phyloP scores from a whole-genome alignment of 1,140 invertebrate species.

The Drosophila pachea region DNA sequence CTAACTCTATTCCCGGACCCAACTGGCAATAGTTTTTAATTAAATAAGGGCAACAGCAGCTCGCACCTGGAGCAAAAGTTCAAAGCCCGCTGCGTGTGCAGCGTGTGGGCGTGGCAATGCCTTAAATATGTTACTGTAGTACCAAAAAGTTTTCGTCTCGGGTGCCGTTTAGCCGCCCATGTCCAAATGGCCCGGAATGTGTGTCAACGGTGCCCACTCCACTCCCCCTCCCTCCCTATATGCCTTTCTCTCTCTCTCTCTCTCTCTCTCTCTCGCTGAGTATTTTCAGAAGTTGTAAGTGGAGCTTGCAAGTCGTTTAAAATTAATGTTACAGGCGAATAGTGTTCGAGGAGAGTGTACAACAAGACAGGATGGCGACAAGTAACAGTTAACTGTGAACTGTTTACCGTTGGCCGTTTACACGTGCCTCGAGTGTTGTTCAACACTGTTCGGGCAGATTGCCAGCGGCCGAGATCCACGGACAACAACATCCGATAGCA shows the following conservation, averaged over 20 bases:
- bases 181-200: conserved; percentile 41
- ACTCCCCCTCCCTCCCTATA: no score
- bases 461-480: neutral
- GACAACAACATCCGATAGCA: neutral
- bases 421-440: conserved; percentile 11
- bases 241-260: neutral
- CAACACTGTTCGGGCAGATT: conserved; percentile 20
- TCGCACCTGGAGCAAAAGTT: conserved; percentile 20
- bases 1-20: conserved; percentile 28
- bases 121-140: conserved; percentile 29
- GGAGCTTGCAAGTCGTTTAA: conserved; percentile 51
- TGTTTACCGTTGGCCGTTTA: conserved; percentile 17
- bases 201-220: conserved; percentile 54
- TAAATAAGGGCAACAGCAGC: conserved; percentile 61
- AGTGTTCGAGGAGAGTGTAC: conserved; percentile 34
- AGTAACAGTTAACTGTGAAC: conserved; percentile 39
- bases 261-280: neutral
- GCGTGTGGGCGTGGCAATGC: conserved; percentile 42
- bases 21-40: conserved; percentile 64
- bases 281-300: conserved; percentile 5
- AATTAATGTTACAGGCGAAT: conserved; percentile 51
- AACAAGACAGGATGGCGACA: conserved; percentile 42
- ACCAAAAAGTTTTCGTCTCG: conserved; percentile 56
- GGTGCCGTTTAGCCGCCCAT: conserved; percentile 58
- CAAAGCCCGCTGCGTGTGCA: neutral